Evolutionary conservation across 2,113 vertebrate genomes (phyloP), one percentile per base, ranked within the genome.

Genomic region (Scolopax mira): DNA sequence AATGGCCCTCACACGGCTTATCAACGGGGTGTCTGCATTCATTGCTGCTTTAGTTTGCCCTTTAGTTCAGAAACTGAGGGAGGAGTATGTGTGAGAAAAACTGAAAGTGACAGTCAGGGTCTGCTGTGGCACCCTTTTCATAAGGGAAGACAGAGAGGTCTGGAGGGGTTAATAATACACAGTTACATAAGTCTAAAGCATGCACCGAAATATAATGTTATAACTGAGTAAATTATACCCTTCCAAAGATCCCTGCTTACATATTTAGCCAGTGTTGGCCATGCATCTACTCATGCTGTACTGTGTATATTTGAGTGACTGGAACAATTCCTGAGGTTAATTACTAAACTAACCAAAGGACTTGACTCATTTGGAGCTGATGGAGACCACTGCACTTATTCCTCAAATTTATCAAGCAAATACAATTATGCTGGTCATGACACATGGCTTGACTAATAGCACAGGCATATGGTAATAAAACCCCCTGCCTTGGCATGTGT

Each of bases 311-410:
- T 82, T 95, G 90, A 93, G 64, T n/a, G 67, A 94, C 73, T 94
- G 93, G 66, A 94, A 89, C 39, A 80, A 65, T 77, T 95, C 83
- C 86, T 9, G 22, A 88, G 95, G 95, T 96, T 96, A 97, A 97
- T 97, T 95, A 89, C 83, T 91, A 60, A 85, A 79, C 85, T 91
- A 96, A 89, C 79, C 57, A 82, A 88, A 94, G 78, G 70, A 73
- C 91, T 83, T 78, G 74, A 87, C 78, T 94, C 65, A 61, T 91
- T 88, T 79, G 85, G 55, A 94, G 49, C 39, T 89, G 88, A 91
- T 91, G 74, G 46, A 94, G 52, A 84, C 28, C 25, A 18, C n/a
- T 79, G 75, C 70, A 89, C 31, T 84, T 89, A 73, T 49, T 94
- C 60, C 54, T 90, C 80, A 95, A 4, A 75, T 89, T 69, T 79